Base-by-base conservation (phyloP, 1,140 invertebrate genomes). In the Caenorhabditis brenneri region DNA sequence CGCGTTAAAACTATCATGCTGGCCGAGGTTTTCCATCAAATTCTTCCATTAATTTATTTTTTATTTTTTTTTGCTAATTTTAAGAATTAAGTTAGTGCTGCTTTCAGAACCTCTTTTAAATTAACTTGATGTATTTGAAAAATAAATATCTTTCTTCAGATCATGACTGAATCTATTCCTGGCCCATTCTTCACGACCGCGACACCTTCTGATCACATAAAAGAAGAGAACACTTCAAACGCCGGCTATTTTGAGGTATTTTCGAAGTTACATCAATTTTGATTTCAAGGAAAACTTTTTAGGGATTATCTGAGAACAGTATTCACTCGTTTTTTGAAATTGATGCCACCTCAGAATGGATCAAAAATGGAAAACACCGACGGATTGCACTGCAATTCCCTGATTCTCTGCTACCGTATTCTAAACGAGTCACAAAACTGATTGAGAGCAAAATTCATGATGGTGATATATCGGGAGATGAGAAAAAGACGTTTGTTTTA, bases 311-410 rank as follows among this genome's bases (percentile, higher is more conserved):
- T 24, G 65, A 74, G 4, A 42, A 74, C 19, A 36, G 42, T 24
- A 74, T 74, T 46, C 36, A 42, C 10, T 74, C 19, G 24, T 74
- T 74, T 74, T 74, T 74, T 15, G 65, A 74, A 42, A 74, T 74
- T n/a, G 65, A 74, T 6, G 22, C 36, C 10, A 74, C 65, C 2
- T 22, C 65, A 42, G 65, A 74, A 74, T 74, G 65, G 65, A 74
- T 74, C 12, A 74, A 42, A 24, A 24, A 74, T 12, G 22, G 36
- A 12, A 74, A 42, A 19, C 65, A 74, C 24, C 16, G 46, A 58
- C 51, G 84, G 19, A 74, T 85, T 16, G 84, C 84, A 33, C 80
- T 85, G 0, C 84, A 85, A 48, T 85, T 85, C 24, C 84, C 84
- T 7, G 84, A 85, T 53, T 27, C 55, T 6, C 69, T 81, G 16